Evolutionary conservation across 23 tunicate genomes (phyloP).

Genomic region (Clavelina lepadiformis): DNA sequence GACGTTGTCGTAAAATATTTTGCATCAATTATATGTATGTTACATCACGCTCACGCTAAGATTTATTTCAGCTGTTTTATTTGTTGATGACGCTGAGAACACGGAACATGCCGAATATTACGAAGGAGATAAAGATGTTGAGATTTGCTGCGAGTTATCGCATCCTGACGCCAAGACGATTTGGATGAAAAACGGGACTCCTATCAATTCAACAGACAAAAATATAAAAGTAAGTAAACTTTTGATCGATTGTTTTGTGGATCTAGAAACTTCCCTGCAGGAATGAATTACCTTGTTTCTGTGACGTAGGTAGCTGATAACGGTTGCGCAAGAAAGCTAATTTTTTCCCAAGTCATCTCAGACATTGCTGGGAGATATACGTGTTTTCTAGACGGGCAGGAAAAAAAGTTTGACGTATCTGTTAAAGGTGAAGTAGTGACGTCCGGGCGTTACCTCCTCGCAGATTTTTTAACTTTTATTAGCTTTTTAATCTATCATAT

Average conservation of each 20-base stretch:
- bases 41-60: no score
- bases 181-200: slow-evolving; percentile 20
- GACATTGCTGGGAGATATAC: neutral
- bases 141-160: slow-evolving; percentile 20
- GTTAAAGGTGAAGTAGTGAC: neutral
- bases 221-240: slow-evolving; percentile 12
- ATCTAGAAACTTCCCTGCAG: no score
- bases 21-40: no score
- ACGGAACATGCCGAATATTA: neutral
- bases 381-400: neutral
- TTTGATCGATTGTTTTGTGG: no score
- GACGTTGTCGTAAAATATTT: no score
- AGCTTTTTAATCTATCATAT: no score
- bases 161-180: slow-evolving; percentile 7
- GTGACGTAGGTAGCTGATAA: neutral
- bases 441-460: no score
- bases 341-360: neutral
- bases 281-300: no score
- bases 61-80: no score
- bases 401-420: neutral
- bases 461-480: no score
- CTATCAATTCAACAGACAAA: neutral
- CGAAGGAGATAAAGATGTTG: slow-evolving; percentile 34
- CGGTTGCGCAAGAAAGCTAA: neutral
- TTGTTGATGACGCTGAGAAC: no score